Conservation (phyloP, 2,888 invertebrate species). For the Linnaemya tessellans region DNA sequence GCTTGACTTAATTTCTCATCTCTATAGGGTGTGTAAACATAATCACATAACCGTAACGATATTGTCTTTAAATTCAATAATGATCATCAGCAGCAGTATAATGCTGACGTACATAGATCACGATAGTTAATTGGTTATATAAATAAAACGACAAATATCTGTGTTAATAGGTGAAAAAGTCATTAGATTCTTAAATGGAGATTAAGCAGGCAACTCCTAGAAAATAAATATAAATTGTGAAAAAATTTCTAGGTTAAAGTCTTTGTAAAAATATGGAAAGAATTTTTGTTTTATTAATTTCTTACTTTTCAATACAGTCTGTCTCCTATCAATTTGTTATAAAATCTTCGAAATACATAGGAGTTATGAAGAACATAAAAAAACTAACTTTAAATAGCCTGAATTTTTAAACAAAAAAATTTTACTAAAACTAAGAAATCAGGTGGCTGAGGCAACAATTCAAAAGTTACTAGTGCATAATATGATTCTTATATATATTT, state of each 20-base stretch:
- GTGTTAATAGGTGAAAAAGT: conserved; percentile 72
- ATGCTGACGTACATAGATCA: conserved; percentile 22
- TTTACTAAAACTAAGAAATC: too few species aligned
- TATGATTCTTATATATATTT: too few species aligned
- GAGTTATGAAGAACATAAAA: too few species aligned
- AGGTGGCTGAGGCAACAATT: too few species aligned
- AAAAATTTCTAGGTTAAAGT: background rate
- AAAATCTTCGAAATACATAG: too few species aligned
- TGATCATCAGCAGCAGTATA: conserved; percentile 28
- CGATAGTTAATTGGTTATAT: conserved; percentile 51
- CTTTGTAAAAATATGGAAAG: too few species aligned
- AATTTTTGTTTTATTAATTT: background rate
- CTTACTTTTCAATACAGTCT: too few species aligned
- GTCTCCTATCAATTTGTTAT: too few species aligned
- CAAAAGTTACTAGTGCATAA: too few species aligned
- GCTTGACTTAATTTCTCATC: conserved; percentile 70
- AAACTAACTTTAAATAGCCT: too few species aligned
- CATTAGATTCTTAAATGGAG: conserved; percentile 53
- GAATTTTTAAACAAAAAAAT: too few species aligned
- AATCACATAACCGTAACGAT: conserved; percentile 63
- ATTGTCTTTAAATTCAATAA: conserved; percentile 56
- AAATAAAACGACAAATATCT: conserved; percentile 51
- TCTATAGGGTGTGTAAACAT: conserved; percentile 65
- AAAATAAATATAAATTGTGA: background rate
- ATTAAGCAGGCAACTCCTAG: background rate